Evolutionary conservation across 2,113 vertebrate genomes (phyloP).

Genomic region (Columbina picui): DNA sequence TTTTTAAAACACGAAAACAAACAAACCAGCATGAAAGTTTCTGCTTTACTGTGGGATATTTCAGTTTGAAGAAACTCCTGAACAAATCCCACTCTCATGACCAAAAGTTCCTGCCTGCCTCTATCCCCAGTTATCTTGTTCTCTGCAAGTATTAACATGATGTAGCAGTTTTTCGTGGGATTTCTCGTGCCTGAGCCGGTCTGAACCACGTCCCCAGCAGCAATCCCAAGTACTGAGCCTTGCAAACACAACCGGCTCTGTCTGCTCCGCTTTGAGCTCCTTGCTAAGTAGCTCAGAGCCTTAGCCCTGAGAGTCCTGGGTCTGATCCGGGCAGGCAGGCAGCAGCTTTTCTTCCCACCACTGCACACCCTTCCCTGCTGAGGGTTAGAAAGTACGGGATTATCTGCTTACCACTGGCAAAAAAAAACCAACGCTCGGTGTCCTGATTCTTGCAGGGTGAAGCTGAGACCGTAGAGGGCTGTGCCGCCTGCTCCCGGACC

Average conservation of each 20-base stretch:
- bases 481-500: not conserved
- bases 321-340: constrained; percentile 19
- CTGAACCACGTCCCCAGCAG: not conserved
- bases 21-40: not conserved
- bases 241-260: not conserved
- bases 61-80: not conserved
- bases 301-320: not conserved
- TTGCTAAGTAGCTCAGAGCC: constrained; percentile 37
- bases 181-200: not conserved
- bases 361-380: not conserved
- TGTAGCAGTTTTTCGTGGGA: not conserved
- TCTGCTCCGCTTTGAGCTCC: not conserved
- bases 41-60: not conserved
- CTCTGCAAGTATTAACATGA: not conserved
- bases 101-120: not conserved
- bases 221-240: not conserved
- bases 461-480: not conserved
- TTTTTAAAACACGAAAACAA: not conserved
- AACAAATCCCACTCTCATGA: fast-evolving
- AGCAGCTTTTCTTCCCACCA: not conserved
- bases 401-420: not conserved
- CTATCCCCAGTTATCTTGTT: fast-evolving
- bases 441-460: constrained; percentile 54
- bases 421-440: not conserved
- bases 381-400: constrained; percentile 4